phyloP scores from a whole-genome alignment of 2,888 invertebrate genomes.

The Drosophila colorata region DNA sequence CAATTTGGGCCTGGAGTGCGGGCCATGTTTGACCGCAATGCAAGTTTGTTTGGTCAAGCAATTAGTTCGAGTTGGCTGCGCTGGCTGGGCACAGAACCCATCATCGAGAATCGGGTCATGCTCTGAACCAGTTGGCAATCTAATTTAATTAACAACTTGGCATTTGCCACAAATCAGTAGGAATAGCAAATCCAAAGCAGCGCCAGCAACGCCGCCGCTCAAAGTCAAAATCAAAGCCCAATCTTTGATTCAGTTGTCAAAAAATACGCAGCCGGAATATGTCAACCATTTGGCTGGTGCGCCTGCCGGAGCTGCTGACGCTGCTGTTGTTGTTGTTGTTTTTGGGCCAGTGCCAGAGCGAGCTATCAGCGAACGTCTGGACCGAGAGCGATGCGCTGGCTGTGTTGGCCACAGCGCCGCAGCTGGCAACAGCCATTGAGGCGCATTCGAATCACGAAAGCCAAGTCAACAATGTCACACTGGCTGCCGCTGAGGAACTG shows the following conservation, averaged over 20 bases:
- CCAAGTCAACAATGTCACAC: constrained; percentile 63
- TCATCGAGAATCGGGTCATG: constrained; percentile 43
- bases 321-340: constrained; percentile 10
- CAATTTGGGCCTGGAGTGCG: constrained; percentile 38
- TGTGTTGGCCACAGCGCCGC: constrained; percentile 40
- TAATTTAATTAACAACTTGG: constrained; percentile 75
- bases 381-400: constrained; percentile 39
- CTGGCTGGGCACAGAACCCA: neutral
- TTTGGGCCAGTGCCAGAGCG: constrained; percentile 40
- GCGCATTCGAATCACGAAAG: constrained; percentile 26
- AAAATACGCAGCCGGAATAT: constrained; percentile 46
- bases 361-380: constrained; percentile 17
- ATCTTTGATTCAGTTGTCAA: constrained; percentile 60
- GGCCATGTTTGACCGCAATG: constrained; percentile 36
- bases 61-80: constrained; percentile 35
- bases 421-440: constrained; percentile 32
- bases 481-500: constrained; percentile 41
- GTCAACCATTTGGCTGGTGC: constrained; percentile 48
- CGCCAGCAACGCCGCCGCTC: neutral
- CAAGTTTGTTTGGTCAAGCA: constrained; percentile 52
- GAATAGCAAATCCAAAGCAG: constrained; percentile 23
- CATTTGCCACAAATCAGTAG: constrained; percentile 23
- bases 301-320: neutral
- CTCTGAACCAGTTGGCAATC: constrained; percentile 30
- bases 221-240: constrained; percentile 19